phyloP scores from a whole-genome alignment of 2,797 vertebrate genomes.

The Crenichthys baileyi region DNA sequence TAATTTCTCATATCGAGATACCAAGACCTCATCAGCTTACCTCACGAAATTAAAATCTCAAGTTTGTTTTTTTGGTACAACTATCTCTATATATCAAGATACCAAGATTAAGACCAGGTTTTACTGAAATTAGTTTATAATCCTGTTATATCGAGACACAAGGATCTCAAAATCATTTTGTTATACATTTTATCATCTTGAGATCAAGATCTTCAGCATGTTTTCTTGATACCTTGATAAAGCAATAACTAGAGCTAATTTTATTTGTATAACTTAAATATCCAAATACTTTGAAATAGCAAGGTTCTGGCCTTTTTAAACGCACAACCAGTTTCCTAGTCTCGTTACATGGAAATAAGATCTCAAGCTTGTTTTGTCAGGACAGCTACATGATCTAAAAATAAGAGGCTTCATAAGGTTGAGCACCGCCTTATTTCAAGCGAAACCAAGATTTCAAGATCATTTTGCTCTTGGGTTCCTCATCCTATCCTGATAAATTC shows the following conservation, averaged over 20 bases:
- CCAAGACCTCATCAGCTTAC: not conserved
- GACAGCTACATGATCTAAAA: not conserved
- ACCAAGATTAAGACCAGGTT: not conserved
- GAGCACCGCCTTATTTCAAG: not conserved
- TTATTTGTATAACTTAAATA: not conserved
- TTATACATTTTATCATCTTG: not conserved
- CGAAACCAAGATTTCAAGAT: not conserved
- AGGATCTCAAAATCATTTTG: not conserved
- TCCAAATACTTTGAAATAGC: not conserved
- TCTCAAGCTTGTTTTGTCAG: not conserved
- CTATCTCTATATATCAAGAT: not conserved
- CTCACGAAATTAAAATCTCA: not conserved
- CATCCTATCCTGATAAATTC: not conserved
- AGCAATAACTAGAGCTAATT: not conserved
- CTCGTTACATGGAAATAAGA: not conserved
- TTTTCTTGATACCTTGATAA: too few species aligned
- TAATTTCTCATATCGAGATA: not conserved
- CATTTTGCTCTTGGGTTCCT: not conserved
- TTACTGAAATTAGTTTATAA: not conserved
- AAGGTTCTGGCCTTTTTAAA: not conserved
- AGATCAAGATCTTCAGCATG: too few species aligned
- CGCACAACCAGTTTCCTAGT: not conserved
- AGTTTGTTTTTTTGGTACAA: not conserved
- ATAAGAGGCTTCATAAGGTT: too few species aligned
- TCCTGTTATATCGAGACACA: not conserved